Conservation (phyloP, 2,888 invertebrate species). For the Sepiola atlantica region DNA sequence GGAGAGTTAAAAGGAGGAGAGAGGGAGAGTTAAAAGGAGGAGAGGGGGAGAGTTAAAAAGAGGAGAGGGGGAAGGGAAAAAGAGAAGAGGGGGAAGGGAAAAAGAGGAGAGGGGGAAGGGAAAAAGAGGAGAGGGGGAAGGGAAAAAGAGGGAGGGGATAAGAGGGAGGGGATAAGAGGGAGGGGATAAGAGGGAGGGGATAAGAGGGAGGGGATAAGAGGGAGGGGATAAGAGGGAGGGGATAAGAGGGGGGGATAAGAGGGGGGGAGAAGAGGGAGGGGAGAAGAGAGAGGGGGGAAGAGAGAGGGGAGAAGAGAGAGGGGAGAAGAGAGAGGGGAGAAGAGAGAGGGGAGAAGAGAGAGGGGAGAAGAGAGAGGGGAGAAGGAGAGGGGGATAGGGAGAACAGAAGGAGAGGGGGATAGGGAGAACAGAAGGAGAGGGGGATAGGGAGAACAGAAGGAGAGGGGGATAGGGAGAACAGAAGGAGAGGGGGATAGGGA, state of each 20-base stretch:
- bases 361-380: no score
- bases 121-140: background rate
- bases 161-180: background rate
- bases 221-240: no score
- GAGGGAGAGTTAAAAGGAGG: no score
- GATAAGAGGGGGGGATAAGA: background rate
- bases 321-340: background rate
- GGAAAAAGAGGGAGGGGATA: background rate
- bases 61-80: no score
- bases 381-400: background rate
- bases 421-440: fast-evolving
- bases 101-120: background rate
- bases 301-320: background rate
- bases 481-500: background rate
- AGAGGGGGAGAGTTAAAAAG: no score
- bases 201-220: background rate
- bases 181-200: background rate
- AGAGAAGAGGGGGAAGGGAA: background rate
- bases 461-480: background rate
- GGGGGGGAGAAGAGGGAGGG: background rate
- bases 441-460: background rate
- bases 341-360: background rate
- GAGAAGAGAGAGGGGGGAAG: background rate
- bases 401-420: no score
- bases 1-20: no score